A percentile compares a stretch with the other conserved stretches of the same genome.
phyloP scores from a whole-genome alignment of 92 coral and sea anemone species.

The Paragorgia papillata region DNA sequence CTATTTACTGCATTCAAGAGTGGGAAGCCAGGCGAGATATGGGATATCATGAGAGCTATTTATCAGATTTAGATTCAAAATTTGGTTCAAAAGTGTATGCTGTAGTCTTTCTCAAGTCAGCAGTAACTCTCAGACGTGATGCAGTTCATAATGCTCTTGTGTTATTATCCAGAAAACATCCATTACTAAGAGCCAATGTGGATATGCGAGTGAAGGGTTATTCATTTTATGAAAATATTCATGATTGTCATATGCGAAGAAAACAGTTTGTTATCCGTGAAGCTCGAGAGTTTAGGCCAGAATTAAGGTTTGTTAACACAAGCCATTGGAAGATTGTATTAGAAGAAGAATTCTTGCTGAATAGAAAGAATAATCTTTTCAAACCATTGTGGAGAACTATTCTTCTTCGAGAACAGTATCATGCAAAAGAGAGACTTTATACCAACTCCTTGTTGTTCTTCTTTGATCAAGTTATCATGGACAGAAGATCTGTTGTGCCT shows the following conservation, averaged over 20 bases:
- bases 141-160: conserved; percentile 16
- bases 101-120: conserved; percentile 18
- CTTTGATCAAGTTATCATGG: conserved; percentile 34
- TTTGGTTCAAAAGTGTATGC: conserved; percentile 15
- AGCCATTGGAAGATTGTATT: conserved; percentile 21
- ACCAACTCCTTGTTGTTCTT: conserved; percentile 14
- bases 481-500: conserved; percentile 10
- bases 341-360: conserved; percentile 10
- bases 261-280: conserved; percentile 4
- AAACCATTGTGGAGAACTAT: conserved; percentile 25
- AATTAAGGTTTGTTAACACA: conserved; percentile 33
- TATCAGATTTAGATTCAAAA: neutral
- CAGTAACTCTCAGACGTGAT: conserved; percentile 9
- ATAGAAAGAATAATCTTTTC: neutral
- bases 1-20: neutral
- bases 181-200: conserved; percentile 4
- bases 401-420: conserved; percentile 18
- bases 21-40: conserved; percentile 17
- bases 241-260: too few relatives aligned
- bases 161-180: conserved; percentile 29
- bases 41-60: conserved; percentile 25
- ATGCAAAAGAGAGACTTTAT: neutral
- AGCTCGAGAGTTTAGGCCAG: conserved; percentile 1
- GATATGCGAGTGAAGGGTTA: neutral
- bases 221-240: neutral